Evolutionary conservation across 2,888 invertebrate genomes (phyloP).

Genomic region (Pristionchus arcanus): DNA sequence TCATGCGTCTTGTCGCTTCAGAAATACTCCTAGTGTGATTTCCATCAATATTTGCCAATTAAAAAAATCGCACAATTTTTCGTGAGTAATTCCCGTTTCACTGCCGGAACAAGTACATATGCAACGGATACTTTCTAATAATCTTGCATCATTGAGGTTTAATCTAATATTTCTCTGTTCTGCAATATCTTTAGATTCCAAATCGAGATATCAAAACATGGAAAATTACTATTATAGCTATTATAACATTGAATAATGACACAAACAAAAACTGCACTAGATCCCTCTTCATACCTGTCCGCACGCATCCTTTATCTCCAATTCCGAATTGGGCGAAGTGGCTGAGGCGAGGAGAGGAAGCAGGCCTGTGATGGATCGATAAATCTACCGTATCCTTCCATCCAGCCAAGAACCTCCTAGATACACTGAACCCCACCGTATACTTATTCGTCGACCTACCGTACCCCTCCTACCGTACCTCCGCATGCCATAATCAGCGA

Average conservation of each 20-base stretch:
- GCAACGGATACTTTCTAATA: too few relatives aligned
- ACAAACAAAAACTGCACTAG: too few relatives aligned
- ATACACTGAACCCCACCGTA: neutral
- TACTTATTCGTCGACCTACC: too few relatives aligned
- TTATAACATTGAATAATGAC: too few relatives aligned
- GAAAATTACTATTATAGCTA: neutral
- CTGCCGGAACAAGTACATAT: neutral
- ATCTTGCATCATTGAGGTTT: too few relatives aligned
- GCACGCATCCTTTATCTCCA: constrained; percentile 52
- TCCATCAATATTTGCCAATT: neutral
- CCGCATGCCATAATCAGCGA: constrained; percentile 93
- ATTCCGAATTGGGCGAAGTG: constrained; percentile 95
- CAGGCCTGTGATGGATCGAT: constrained; percentile 82
- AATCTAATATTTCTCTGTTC: neutral
- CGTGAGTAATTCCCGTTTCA: neutral
- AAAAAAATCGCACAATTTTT: neutral
- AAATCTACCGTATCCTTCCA: neutral
- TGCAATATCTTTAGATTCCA: neutral
- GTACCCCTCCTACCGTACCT: constrained; percentile 56
- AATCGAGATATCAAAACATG: neutral
- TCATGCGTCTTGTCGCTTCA: too few relatives aligned
- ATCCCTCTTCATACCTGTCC: too few relatives aligned
- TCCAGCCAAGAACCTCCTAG: too few relatives aligned
- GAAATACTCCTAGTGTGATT: too few relatives aligned
- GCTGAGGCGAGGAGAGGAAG: constrained; percentile 96